Conservation (phyloP, 2,888 invertebrate genomes). For the Rhorus exstirpatorius region DNA sequence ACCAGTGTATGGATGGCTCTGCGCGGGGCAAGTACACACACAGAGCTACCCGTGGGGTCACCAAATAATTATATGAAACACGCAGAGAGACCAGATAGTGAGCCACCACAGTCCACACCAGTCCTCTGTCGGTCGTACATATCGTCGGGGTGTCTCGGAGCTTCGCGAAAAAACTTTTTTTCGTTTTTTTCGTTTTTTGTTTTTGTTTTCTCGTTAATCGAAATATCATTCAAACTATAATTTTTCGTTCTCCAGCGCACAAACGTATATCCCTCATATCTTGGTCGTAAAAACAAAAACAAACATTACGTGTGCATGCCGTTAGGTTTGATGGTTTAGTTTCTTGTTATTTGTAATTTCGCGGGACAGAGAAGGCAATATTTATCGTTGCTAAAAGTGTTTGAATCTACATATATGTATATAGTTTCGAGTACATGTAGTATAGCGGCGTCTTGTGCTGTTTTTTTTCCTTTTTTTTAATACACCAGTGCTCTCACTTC, state of each 20-base stretch:
- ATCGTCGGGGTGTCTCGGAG: constrained; percentile 47
- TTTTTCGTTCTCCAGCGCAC: background rate
- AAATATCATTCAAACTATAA: too few species aligned
- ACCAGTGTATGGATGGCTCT: constrained; percentile 54
- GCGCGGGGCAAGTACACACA: constrained; percentile 60
- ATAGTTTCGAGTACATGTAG: background rate
- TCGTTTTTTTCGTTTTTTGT: too few species aligned
- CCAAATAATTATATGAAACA: constrained; percentile 73
- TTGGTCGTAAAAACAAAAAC: background rate
- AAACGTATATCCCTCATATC: background rate
- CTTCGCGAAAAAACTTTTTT: constrained; percentile 6
- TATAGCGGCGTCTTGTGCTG: constrained; percentile 21
- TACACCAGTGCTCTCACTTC: constrained; percentile 22
- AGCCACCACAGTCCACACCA: constrained; percentile 33
- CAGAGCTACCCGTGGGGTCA: constrained; percentile 68
- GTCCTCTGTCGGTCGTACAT: constrained; percentile 66
- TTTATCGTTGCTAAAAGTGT: constrained; percentile 3
- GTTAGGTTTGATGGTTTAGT: background rate
- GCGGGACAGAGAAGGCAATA: constrained; percentile 17
- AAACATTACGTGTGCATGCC: constrained; percentile 4
- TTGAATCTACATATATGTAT: background rate
- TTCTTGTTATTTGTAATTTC: constrained; percentile 23
- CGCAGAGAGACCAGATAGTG: constrained; percentile 42
- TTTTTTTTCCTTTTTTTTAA: constrained; percentile 18
- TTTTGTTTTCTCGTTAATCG: constrained; percentile 6